Base-by-base conservation (phyloP, 2,888 invertebrate species). In the Tyria jacobaeae region DNA sequence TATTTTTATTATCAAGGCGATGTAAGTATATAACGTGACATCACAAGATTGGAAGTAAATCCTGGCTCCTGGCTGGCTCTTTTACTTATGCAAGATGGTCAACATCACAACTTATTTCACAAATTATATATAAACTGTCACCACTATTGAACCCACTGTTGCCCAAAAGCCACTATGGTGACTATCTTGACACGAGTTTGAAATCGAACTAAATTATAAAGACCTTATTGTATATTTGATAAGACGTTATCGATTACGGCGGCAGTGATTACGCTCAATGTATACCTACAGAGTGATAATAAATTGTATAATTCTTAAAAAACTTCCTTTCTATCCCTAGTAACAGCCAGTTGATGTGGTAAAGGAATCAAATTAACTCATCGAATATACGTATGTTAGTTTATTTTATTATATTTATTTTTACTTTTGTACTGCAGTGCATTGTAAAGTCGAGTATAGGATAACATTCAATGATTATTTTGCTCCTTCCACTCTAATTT, bases 211-310 rank as follows among this genome's bases (percentile, higher is more conserved):
- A 76, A 74, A 73, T 63, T 54, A 70, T 60, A 68, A 67, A 64
- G 61, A 68, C 70, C n/a, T 58, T 68, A 67, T 71, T 73, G 64
- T 70, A 74, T 73, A 62, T 59, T 56, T 68, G 85, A 85, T 84
- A 84, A 82, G 68, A 70, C 59, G 50, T 76, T 84, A 83, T 83
- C 84, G 77, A 79, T 76, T 76, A 70, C 64, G 69, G 72, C 60
- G 67, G 75, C 81, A 80, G 78, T 84, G 85, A 85, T 85, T 85
- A 80, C 72, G 61, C 68, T 65, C 68, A 76, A 73, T 78, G n/a
- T 72, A 65, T 68, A 56, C 50, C 52, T 62, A 62, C 3, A 44
- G 1, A 44, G 44, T 12, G 21, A 44, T 21, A 21, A 12, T 12
- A 44, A 21, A 17, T 44, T 44, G 44, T 21, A 12, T 5, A 0